Evolutionary conservation across 2,888 invertebrate genomes (phyloP).

Genomic region (Galerucella pusilla): DNA sequence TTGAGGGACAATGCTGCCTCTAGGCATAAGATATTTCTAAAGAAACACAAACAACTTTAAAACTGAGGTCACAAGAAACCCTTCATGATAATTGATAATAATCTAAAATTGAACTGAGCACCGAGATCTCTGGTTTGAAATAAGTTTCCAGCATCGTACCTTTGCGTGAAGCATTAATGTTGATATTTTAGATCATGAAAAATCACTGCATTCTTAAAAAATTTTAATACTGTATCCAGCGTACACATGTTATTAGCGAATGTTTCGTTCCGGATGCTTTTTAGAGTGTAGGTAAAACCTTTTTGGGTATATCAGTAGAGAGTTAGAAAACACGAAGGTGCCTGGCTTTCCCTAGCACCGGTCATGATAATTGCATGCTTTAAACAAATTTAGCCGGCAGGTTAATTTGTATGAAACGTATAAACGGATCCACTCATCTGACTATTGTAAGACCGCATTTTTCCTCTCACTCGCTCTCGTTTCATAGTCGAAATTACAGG

Average conservation of each 20-base stretch:
- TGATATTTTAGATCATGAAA: neutral
- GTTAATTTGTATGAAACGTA: constrained; percentile 64
- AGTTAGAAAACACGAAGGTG: constrained; percentile 51
- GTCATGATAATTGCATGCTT: constrained; percentile 65
- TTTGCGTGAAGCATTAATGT: too few relatives aligned
- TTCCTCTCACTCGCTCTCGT: constrained; percentile 43
- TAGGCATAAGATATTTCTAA: too few relatives aligned
- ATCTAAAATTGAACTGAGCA: too few relatives aligned
- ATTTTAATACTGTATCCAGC: neutral
- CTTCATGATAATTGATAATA: too few relatives aligned
- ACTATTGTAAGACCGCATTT: constrained; percentile 53
- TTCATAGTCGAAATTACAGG: neutral
- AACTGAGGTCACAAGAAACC: too few relatives aligned
- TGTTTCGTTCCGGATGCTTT: neutral
- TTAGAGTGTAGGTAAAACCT: constrained; percentile 9
- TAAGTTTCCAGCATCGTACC: too few relatives aligned
- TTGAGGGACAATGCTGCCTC: too few relatives aligned
- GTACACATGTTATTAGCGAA: neutral
- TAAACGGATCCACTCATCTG: constrained; percentile 59
- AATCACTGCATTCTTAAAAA: neutral
- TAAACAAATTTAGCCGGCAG: constrained; percentile 65
- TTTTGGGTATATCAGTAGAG: constrained; percentile 5
- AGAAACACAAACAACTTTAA: too few relatives aligned
- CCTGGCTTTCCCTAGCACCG: constrained; percentile 63
- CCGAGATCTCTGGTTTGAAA: too few relatives aligned